Evolutionary conservation across 92 coral and sea anemone genomes (phyloP).

Genomic region (Anthopleura xanthogrammica): DNA sequence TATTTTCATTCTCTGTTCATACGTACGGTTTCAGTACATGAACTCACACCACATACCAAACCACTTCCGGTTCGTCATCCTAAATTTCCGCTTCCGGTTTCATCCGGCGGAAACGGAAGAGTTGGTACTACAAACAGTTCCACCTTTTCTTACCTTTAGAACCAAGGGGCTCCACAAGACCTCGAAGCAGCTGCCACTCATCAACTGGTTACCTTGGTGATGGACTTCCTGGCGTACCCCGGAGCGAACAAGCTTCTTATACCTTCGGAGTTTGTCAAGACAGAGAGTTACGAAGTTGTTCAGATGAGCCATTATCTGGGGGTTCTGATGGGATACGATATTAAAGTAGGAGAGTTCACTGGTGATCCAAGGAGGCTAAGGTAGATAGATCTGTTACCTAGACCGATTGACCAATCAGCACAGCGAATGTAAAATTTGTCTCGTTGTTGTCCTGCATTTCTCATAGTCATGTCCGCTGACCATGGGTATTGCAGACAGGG

Average conservation of each 20-base stretch:
- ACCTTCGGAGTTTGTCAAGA: constrained; percentile 69
- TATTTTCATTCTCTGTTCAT: background rate
- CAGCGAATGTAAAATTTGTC: no score
- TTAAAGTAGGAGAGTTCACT: constrained; percentile 93
- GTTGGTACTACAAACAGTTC: background rate
- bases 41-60: background rate
- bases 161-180: constrained; percentile 29
- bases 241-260: constrained; percentile 67
- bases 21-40: no score
- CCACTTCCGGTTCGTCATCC: background rate
- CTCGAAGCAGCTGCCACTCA: constrained; percentile 95
- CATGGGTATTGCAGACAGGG: no score
- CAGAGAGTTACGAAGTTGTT: constrained; percentile 84
- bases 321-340: constrained; percentile 93
- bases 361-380: constrained; percentile 92
- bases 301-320: constrained; percentile 96
- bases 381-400: constrained; percentile 25
- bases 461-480: no score
- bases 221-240: constrained; percentile 95
- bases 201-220: constrained; percentile 88
- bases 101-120: background rate
- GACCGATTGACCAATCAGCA: no score
- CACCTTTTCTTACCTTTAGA: constrained; percentile 19
- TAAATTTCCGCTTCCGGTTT: background rate
- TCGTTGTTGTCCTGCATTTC: no score